phyloP scores from a whole-genome alignment of 1,140 invertebrate genomes.

The Heliconius hermathena region DNA sequence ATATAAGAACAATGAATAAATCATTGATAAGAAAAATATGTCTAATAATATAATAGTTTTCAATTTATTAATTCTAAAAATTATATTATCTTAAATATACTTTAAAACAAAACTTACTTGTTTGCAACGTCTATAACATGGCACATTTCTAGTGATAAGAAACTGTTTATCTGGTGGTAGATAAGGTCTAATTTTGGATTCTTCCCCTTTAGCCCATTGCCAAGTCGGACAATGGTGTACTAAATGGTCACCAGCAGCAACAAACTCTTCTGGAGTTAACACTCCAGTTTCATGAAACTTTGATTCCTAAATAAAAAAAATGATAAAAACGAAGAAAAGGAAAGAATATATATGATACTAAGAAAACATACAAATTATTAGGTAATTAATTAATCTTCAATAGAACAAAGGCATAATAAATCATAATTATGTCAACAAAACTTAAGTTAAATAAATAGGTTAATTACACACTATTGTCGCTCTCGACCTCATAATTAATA shows the following conservation, averaged over 20 bases:
- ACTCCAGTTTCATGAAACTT: conserved; percentile 99
- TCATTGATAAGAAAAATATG: too few species aligned
- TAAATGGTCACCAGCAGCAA: conserved; percentile 98
- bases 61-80: too few species aligned
- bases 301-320: conserved; percentile 89
- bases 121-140: conserved; percentile 96
- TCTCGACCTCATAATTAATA: background rate
- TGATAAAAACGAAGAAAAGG: background rate
- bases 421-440: conserved; percentile 13
- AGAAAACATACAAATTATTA: background rate
- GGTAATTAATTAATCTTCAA: background rate
- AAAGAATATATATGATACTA: background rate
- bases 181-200: conserved; percentile 92
- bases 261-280: conserved; percentile 97
- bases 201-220: conserved; percentile 98
- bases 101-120: conserved; percentile 83
- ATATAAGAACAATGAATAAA: too few species aligned
- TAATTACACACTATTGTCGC: background rate
- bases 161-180: conserved; percentile 98
- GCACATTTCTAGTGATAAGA: conserved; percentile 97
- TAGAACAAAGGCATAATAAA: conserved; percentile 28
- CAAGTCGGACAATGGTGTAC: conserved; percentile 99
- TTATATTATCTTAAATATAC: background rate
- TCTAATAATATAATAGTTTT: too few species aligned
- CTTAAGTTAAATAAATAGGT: background rate